These are phyloP conservation scores for Dreissena polymorpha DNA, from an alignment of 1,140 invertebrate genomes.

Conservation along the genomic window DNA sequence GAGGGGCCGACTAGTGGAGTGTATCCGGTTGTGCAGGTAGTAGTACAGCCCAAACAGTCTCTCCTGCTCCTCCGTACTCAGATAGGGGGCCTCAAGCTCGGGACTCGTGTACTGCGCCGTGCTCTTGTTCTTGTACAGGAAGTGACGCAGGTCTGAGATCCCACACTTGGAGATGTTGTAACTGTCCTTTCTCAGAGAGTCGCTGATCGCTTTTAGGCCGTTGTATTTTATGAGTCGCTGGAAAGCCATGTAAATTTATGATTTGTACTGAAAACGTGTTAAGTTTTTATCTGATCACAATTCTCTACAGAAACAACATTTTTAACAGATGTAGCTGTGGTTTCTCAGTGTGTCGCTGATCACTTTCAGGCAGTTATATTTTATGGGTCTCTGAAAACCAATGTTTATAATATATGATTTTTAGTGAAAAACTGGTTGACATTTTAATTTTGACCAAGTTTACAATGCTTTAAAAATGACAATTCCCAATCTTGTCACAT, in stretches of 20 bases:
- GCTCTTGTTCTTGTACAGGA: conserved; percentile 95
- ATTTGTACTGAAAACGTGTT: too few species aligned
- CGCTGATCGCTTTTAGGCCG: conserved; percentile 92
- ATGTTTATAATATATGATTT: too few species aligned
- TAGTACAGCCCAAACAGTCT: conserved; percentile 84
- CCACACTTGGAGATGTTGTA: conserved; percentile 86
- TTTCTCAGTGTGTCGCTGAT: conserved; percentile 91
- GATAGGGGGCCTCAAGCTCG: conserved; percentile 87
- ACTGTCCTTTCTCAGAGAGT: conserved; percentile 86
- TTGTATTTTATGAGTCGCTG: conserved; percentile 89
- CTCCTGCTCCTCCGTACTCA: conserved; percentile 81
- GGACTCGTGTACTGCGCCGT: conserved; percentile 95
- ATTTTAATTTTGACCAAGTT: too few species aligned
- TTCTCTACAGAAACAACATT: too few species aligned
- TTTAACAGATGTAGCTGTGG: conserved; percentile 80
- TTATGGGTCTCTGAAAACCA: conserved; percentile 85
- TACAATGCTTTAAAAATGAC: too few species aligned
- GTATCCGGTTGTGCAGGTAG: conserved; percentile 89
- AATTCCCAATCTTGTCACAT: too few species aligned
- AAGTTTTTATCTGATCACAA: conserved; percentile 50
- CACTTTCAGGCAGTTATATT: conserved; percentile 89
- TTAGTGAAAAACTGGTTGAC: too few species aligned
- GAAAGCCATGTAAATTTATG: conserved; percentile 12
- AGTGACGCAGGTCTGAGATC: conserved; percentile 93
- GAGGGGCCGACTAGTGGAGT: conserved; percentile 88